phyloP scores from a whole-genome alignment of 2,113 vertebrate species.

The Rana temporaria region DNA sequence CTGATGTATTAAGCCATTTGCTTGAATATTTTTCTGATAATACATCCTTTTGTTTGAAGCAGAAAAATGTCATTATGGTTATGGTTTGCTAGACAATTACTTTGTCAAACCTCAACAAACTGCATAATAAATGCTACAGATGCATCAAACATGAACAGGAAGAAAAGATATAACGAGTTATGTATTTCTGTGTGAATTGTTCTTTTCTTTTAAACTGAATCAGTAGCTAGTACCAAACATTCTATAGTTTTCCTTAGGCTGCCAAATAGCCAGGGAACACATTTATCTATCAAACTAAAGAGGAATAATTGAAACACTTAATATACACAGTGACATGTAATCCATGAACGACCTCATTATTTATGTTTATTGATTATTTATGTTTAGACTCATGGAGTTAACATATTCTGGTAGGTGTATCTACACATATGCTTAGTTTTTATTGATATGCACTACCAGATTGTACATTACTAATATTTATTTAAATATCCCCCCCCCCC shows the following conservation, averaged over 20 bases:
- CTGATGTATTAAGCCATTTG: conserved; percentile 73
- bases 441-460: background rate
- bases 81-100: conserved; percentile 81
- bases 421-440: background rate
- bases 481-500: too few relatives aligned
- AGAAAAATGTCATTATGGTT: conserved; percentile 75
- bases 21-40: conserved; percentile 67
- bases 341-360: conserved; percentile 75
- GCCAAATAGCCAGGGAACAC: conserved; percentile 69
- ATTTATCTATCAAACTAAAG: conserved; percentile 81
- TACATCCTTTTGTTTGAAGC: conserved; percentile 68
- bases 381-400: conserved; percentile 60
- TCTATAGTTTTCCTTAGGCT: conserved; percentile 67
- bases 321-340: conserved; percentile 78
- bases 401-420: conserved; percentile 44
- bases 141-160: conserved; percentile 77
- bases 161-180: conserved; percentile 75
- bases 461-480: background rate
- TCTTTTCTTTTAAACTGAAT: conserved; percentile 71
- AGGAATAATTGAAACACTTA: conserved; percentile 82
- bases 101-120: conserved; percentile 84
- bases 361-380: conserved; percentile 83
- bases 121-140: conserved; percentile 82
- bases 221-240: conserved; percentile 70
- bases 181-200: conserved; percentile 76